A percentile compares a stretch with the other conserved stretches of the same genome.
phyloP scores from a whole-genome alignment of 2,888 invertebrate species.

The Eumacrocentrus americanus region DNA sequence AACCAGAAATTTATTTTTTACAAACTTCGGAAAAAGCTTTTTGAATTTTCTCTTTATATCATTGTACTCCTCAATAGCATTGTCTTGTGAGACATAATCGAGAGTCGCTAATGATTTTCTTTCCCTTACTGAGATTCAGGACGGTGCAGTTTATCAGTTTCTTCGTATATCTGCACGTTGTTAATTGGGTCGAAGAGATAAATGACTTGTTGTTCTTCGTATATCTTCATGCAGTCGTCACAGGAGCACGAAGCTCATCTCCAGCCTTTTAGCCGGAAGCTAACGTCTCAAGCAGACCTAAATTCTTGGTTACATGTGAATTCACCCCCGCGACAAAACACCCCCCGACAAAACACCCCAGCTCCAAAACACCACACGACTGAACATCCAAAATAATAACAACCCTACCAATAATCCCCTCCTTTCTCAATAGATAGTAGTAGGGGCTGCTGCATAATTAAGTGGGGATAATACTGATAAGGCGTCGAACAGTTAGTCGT shows the following conservation, averaged over 20 bases:
- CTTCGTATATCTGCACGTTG: slow-evolving; percentile 82
- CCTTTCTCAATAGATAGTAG: too few relatives aligned
- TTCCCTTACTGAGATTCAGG: slow-evolving; percentile 73
- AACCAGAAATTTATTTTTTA: slow-evolving; percentile 82
- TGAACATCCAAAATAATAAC: too few relatives aligned
- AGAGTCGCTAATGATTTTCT: slow-evolving; percentile 81
- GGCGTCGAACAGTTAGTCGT: too few relatives aligned
- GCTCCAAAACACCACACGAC: too few relatives aligned
- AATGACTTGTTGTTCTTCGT: slow-evolving; percentile 71
- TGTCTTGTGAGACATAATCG: slow-evolving; percentile 82
- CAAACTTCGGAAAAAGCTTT: slow-evolving; percentile 83
- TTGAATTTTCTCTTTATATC: slow-evolving; percentile 83
- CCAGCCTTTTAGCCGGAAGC: slow-evolving; percentile 80
- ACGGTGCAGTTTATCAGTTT: slow-evolving; percentile 71
- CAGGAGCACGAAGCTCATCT: slow-evolving; percentile 78
- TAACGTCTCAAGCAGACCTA: slow-evolving; percentile 61
- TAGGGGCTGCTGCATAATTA: too few relatives aligned
- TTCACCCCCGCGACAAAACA: too few relatives aligned
- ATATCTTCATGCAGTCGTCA: slow-evolving; percentile 70
- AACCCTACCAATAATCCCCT: too few relatives aligned
- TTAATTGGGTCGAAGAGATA: slow-evolving; percentile 83
- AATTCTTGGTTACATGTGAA: too few relatives aligned
- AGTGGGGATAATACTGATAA: too few relatives aligned
- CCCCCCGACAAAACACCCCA: too few relatives aligned
- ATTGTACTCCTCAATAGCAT: slow-evolving; percentile 84